These are phyloP conservation scores for Anoplopoma fimbria DNA, from an alignment of 2,113 vertebrate genomes.

Conservation along the genomic window DNA sequence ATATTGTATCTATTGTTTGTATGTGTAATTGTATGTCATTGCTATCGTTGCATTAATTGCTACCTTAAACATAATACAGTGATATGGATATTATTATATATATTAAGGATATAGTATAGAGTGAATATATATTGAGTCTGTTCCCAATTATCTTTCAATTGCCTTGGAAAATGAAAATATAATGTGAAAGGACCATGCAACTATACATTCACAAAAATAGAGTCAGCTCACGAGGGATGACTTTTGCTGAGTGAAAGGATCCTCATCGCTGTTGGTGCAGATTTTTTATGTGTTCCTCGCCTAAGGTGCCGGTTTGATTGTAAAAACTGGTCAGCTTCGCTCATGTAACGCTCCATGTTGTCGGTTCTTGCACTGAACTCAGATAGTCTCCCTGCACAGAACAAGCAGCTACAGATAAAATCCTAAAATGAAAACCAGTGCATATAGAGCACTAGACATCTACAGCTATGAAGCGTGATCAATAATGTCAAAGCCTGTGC, in stretches of 20 bases:
- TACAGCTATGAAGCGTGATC: constrained; percentile 27
- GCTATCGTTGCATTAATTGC: neutral
- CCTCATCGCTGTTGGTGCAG: constrained; percentile 37
- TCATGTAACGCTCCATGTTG: constrained; percentile 33
- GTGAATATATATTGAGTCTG: neutral
- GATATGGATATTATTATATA: neutral
- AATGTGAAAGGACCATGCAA: neutral
- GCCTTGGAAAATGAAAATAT: neutral
- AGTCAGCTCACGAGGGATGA: constrained; percentile 43
- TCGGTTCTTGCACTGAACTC: constrained; percentile 40
- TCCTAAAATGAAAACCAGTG: constrained; percentile 28
- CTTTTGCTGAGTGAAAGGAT: constrained; percentile 45
- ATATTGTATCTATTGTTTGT: neutral
- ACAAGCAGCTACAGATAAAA: constrained; percentile 32
- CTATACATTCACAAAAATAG: neutral
- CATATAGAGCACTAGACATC: neutral
- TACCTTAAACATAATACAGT: no score
- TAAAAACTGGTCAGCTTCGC: constrained; percentile 51
- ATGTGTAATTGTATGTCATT: neutral
- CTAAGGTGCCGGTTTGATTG: constrained; percentile 45
- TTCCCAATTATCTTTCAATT: neutral
- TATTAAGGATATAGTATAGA: neutral
- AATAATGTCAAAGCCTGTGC: constrained; percentile 17
- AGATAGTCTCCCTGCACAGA: constrained; percentile 24
- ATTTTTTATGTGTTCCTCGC: constrained; percentile 53